Evolutionary conservation across 2,888 invertebrate genomes (phyloP), one percentile per base, ranked within the genome.

Genomic region (Mesoligia furuncula): DNA sequence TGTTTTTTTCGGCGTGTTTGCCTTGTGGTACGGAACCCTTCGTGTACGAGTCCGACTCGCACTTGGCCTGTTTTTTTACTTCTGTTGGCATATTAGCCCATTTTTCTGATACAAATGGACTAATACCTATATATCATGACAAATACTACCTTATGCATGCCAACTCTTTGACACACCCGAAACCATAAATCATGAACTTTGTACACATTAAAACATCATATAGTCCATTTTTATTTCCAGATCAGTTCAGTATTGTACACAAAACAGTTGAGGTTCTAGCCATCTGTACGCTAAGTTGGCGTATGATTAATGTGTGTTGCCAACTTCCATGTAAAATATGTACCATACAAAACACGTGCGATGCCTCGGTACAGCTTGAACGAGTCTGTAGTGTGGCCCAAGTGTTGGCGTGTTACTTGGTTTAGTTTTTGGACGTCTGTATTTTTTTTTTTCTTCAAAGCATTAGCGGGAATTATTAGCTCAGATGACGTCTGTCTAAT

Each of bases 231-330:
- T 84, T 84, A 73, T 85, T 79, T 73, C 31, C 70, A 81, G 70
- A 83, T 81, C 75, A 75, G 78, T 80, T 69, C 73, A 75, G 68
- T 77, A 77, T 65, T 85, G 79, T 87, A 81, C 75, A 80, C 84
- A 87, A 87, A 87, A 87, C 84, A 85, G 86, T 83, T 79, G 81
- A 85, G 87, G 75, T 88, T 81, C 89, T 83, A 85, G 89, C 85
- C 92, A 90, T 92, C 88, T 92, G 92, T 87, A 89, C 78, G 75
- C 81, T 78, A 92, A 92, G 89, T 92, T 89, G 68, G 73, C 48
- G 76, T 80, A 91, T 93, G 93, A 93, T 93, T 92, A 91, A 93
- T 91, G 92, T 77, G 81, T 89, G 91, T 91, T 92, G 67, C 87
- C 84, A 90, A 92, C 90, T 92, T 90, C 73, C 83, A 88, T 88